phyloP scores from a whole-genome alignment of 2,113 vertebrate species.

The Clarias macrocephalus region DNA sequence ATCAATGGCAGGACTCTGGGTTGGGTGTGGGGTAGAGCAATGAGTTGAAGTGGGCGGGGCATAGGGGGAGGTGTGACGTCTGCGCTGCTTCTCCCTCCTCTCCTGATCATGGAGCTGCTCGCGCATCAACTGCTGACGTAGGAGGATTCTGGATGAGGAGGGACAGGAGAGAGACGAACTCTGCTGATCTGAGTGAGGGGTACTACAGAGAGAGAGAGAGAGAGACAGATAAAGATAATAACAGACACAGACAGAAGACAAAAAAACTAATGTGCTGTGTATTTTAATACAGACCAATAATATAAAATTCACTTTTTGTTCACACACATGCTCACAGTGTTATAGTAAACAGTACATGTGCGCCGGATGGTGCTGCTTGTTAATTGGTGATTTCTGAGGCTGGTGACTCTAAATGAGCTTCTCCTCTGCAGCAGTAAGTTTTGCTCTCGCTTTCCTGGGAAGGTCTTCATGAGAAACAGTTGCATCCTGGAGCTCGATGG shows the following conservation, averaged over 20 bases:
- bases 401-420: too few relatives aligned
- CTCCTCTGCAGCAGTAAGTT: too few relatives aligned
- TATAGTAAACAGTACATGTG: too few relatives aligned
- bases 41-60: slow-evolving; percentile 76
- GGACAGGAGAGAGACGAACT: slow-evolving; percentile 92
- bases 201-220: slow-evolving; percentile 70
- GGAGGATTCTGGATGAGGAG: slow-evolving; percentile 95
- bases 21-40: slow-evolving; percentile 78
- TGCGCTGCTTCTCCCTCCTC: slow-evolving; percentile 89
- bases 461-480: too few relatives aligned
- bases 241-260: background rate
- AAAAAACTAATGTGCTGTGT: too few relatives aligned
- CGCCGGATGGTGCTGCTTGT: too few relatives aligned
- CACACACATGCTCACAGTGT: too few relatives aligned
- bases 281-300: too few relatives aligned
- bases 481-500: too few relatives aligned
- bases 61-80: slow-evolving; percentile 84
- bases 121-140: slow-evolving; percentile 98
- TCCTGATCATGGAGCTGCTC: slow-evolving; percentile 98
- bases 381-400: too few relatives aligned
- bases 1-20: slow-evolving; percentile 94
- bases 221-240: background rate
- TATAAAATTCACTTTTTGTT: too few relatives aligned
- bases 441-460: too few relatives aligned
- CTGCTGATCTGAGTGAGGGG: slow-evolving; percentile 81